These are phyloP conservation scores for Procavia capensis DNA, from an alignment of 2,113 vertebrate genomes.

Conservation along the genomic window DNA sequence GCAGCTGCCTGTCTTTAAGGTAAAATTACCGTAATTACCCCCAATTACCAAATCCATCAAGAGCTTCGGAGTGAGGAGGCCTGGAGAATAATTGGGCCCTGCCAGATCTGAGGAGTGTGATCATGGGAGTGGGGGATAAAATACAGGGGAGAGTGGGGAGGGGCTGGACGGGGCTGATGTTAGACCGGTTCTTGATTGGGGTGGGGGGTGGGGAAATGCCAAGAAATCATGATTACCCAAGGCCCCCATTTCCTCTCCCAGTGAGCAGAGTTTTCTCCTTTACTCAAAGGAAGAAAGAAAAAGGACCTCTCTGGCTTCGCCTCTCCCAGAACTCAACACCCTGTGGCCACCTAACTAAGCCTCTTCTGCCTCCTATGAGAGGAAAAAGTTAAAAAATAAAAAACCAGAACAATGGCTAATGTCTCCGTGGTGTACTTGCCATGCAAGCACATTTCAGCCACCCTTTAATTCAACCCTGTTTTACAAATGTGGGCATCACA, in stretches of 20 bases:
- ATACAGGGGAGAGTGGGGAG: background rate
- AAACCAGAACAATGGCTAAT: no score
- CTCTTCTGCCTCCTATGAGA: background rate
- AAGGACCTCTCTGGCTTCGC: background rate
- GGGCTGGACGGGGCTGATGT: background rate
- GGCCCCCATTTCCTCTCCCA: background rate
- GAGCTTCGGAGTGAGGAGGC: constrained; percentile 78
- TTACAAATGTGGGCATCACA: fast-evolving
- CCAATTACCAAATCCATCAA: constrained; percentile 89
- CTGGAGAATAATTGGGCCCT: constrained; percentile 82
- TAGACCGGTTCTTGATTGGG: background rate
- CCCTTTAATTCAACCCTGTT: background rate
- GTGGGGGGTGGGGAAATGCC: constrained; percentile 29
- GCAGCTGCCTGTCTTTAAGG: constrained; percentile 89
- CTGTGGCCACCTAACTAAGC: background rate
- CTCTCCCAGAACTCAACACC: background rate
- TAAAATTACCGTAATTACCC: constrained; percentile 91
- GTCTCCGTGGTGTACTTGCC: background rate
- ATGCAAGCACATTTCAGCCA: background rate
- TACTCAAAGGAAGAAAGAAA: background rate
- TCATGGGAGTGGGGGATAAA: background rate
- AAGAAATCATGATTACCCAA: background rate
- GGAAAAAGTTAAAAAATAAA: background rate
- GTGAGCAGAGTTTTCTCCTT: background rate
- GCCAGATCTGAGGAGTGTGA: constrained; percentile 61